phyloP scores from a whole-genome alignment of 2,888 invertebrate genomes.

The Patella depressa region DNA sequence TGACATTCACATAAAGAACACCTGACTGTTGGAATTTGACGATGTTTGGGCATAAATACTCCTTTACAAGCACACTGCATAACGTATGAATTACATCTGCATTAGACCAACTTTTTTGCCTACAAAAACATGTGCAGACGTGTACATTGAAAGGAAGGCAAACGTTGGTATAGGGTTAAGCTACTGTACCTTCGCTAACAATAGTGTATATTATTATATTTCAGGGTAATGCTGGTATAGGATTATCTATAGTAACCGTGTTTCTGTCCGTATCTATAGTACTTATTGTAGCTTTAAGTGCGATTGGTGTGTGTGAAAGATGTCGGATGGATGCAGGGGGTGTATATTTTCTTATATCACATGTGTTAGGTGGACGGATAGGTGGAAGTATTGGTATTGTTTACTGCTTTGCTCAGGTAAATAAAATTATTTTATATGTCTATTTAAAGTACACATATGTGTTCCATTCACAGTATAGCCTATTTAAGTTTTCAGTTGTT shows the following conservation, averaged over 20 bases:
- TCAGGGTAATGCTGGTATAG: slow-evolving; percentile 75
- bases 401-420: slow-evolving; percentile 96
- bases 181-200: not conserved
- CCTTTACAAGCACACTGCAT: too few relatives aligned
- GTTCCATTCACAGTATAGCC: too few relatives aligned
- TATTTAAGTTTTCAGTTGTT: too few relatives aligned
- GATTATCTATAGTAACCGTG: slow-evolving; percentile 72
- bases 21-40: too few relatives aligned
- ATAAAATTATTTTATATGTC: not conserved
- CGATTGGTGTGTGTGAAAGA: slow-evolving; percentile 95
- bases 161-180: not conserved
- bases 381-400: slow-evolving; percentile 93
- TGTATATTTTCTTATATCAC: slow-evolving; percentile 94
- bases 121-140: not conserved
- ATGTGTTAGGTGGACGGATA: slow-evolving; percentile 92
- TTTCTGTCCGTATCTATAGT: slow-evolving; percentile 84
- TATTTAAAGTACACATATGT: too few relatives aligned
- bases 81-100: too few relatives aligned
- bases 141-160: not conserved
- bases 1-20: too few relatives aligned
- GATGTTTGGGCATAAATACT: too few relatives aligned
- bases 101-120: not conserved
- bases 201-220: slow-evolving; percentile 27
- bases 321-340: slow-evolving; percentile 97
- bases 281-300: slow-evolving; percentile 91